A percentile compares a stretch with the other conserved stretches of the same genome.
Evolutionary conservation across 1,140 invertebrate species (phyloP).

Genomic region (Argopecten irradians): DNA sequence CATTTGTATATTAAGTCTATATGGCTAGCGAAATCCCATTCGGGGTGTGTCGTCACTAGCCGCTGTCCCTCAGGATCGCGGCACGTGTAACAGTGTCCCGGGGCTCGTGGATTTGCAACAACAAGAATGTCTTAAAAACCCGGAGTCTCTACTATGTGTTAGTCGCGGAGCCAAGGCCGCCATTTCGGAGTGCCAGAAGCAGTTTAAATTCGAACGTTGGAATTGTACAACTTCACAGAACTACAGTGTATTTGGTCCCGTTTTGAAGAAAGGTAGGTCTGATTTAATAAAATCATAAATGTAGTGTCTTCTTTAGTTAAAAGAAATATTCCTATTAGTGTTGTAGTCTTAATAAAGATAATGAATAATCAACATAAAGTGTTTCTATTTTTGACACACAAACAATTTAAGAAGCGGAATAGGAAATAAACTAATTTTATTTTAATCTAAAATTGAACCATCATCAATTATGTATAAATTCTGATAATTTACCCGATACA

Average conservation of each 20-base stretch:
- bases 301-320: no score
- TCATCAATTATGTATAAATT: no score
- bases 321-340: no score
- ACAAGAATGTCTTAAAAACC: conserved; percentile 69
- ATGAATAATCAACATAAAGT: no score
- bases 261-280: conserved; percentile 86
- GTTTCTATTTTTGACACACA: no score
- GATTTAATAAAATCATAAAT: neutral
- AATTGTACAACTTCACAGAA: conserved; percentile 72
- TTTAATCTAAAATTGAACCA: no score
- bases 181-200: conserved; percentile 73
- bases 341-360: no score
- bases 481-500: no score
- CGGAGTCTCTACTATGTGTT: conserved; percentile 72
- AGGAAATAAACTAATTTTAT: no score
- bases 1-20: no score
- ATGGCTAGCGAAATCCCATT: no score
- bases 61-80: conserved; percentile 47
- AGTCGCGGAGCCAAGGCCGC: conserved; percentile 70
- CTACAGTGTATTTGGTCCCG: conserved; percentile 85
- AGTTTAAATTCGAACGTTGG: conserved; percentile 75
- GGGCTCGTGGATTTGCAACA: conserved; percentile 69
- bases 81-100: conserved; percentile 80
- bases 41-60: conserved; percentile 78
- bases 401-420: no score